These are phyloP conservation scores for Channa maculata DNA, from an alignment of 2,113 vertebrate species.

Conservation along the genomic window DNA sequence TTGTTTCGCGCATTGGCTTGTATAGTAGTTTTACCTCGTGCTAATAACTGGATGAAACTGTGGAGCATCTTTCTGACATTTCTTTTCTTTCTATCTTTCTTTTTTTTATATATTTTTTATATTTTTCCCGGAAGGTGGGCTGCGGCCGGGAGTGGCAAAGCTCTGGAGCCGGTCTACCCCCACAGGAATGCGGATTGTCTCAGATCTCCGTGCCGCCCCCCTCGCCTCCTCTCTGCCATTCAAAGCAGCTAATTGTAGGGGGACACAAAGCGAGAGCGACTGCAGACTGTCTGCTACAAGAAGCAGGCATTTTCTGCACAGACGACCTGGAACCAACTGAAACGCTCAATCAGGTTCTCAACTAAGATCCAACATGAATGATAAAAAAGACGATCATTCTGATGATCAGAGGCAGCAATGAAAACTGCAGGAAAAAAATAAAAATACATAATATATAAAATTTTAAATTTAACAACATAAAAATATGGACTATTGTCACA, in stretches of 20 bases:
- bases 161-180: conserved; percentile 91
- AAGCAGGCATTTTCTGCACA: conserved; percentile 51
- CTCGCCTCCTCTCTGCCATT: conserved; percentile 84
- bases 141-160: conserved; percentile 87
- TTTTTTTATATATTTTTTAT: conserved; percentile 23
- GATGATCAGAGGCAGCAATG: neutral
- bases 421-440: neutral
- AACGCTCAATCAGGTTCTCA: conserved; percentile 25
- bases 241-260: conserved; percentile 86
- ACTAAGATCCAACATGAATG: conserved; percentile 7
- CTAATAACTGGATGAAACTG: conserved; percentile 70
- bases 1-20: conserved; percentile 38
- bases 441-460: too few species aligned
- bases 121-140: conserved; percentile 80
- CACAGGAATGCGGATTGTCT: conserved; percentile 95
- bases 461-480: too few species aligned
- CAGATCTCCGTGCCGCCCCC: conserved; percentile 88
- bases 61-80: conserved; percentile 53
- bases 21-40: conserved; percentile 47
- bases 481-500: too few species aligned
- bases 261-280: conserved; percentile 79
- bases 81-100: neutral
- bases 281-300: conserved; percentile 80
- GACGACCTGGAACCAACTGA: conserved; percentile 51
- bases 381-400: conserved; percentile 3